A percentile compares a stretch with the other conserved stretches of the same genome.
These are phyloP conservation scores for Brachionus manjavacas DNA, from an alignment of 1,140 invertebrate genomes.

Conservation along the genomic window DNA sequence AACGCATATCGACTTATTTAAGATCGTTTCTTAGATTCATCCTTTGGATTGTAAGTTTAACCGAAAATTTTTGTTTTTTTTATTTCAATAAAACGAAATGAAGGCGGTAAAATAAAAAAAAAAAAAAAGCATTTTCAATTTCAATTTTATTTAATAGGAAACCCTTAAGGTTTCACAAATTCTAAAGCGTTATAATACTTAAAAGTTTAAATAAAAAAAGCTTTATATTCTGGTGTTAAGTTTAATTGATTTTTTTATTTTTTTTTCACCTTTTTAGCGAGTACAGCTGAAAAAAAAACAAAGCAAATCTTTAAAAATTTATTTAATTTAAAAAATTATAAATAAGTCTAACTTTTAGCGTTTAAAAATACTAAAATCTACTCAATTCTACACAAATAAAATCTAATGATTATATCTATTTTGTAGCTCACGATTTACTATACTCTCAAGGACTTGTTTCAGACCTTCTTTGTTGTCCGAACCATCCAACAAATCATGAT, in stretches of 20 bases:
- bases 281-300: not conserved
- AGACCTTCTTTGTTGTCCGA: not conserved
- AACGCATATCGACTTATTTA: too few relatives aligned
- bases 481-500: slow-evolving; percentile 21
- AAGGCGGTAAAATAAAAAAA: too few relatives aligned
- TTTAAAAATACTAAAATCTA: not conserved
- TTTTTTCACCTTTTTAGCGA: not conserved
- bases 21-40: too few relatives aligned
- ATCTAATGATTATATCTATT: not conserved
- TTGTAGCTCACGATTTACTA: not conserved
- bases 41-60: too few relatives aligned
- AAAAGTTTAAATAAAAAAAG: too few relatives aligned
- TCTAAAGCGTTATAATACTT: too few relatives aligned
- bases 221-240: too few relatives aligned
- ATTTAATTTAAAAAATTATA: not conserved
- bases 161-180: too few relatives aligned
- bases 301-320: not conserved
- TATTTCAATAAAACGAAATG: too few relatives aligned
- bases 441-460: slow-evolving; percentile 10
- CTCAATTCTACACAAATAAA: not conserved
- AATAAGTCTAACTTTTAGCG: not conserved
- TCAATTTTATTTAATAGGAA: too few relatives aligned
- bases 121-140: too few relatives aligned
- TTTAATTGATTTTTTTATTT: not conserved
- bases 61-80: too few relatives aligned